Evolutionary conservation across 2,888 invertebrate species (phyloP).

Genomic region (Linyphia triangularis): DNA sequence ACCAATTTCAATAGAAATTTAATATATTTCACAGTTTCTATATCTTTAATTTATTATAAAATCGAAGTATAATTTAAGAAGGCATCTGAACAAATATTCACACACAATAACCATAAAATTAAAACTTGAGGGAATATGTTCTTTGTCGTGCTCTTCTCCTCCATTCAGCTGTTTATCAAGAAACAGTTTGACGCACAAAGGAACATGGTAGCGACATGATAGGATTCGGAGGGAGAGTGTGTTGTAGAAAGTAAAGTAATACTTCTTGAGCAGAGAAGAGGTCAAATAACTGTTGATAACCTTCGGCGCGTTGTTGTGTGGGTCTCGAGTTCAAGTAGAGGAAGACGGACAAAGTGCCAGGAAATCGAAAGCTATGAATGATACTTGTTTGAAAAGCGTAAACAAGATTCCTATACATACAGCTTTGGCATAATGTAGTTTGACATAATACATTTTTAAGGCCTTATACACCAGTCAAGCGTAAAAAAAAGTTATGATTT

Average conservation of each 20-base stretch:
- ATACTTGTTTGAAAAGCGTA: not conserved
- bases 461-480: too few relatives aligned
- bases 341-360: conserved; percentile 62
- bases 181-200: conserved; percentile 37
- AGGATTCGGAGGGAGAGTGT: not conserved
- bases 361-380: conserved; percentile 2
- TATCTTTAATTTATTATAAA: too few relatives aligned
- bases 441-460: too few relatives aligned
- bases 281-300: conserved; percentile 73
- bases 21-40: too few relatives aligned
- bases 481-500: too few relatives aligned
- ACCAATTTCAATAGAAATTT: too few relatives aligned
- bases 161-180: conserved; percentile 26
- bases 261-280: conserved; percentile 31
- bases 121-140: not conserved
- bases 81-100: too few relatives aligned
- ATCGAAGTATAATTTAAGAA: too few relatives aligned
- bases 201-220: conserved; percentile 36
- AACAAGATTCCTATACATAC: not conserved
- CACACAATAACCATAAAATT: too few relatives aligned
- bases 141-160: not conserved
- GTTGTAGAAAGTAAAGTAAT: not conserved
- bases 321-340: conserved; percentile 62
- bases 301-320: conserved; percentile 11
- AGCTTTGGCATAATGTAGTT: too few relatives aligned